phyloP scores from a whole-genome alignment of 2,113 vertebrate species.

The Peromyscus californicus region DNA sequence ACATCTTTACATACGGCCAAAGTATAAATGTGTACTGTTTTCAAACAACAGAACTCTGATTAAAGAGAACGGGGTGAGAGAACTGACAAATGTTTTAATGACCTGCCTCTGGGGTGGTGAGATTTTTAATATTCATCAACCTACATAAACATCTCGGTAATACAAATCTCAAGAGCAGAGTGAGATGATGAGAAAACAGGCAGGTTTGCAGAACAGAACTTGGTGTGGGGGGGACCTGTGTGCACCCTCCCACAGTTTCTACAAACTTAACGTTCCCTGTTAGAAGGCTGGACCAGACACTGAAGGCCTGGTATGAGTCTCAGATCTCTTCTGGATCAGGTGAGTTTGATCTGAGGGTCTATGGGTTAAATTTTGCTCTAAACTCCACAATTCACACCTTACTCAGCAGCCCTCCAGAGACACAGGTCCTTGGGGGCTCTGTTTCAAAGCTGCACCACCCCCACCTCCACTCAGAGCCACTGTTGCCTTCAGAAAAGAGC shows the following conservation, averaged over 20 bases:
- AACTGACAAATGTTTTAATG: conserved; percentile 21
- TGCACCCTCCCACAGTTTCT: background rate
- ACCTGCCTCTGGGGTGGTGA: background rate
- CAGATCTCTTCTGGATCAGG: background rate
- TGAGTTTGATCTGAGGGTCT: background rate
- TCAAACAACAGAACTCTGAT: conserved; percentile 47
- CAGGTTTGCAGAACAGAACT: background rate
- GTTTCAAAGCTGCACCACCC: background rate
- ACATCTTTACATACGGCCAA: background rate
- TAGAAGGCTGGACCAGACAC: background rate
- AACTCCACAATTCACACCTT: background rate
- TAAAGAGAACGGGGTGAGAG: background rate
- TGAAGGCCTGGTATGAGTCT: background rate
- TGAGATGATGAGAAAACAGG: background rate
- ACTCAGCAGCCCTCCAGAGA: background rate
- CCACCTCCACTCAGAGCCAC: background rate
- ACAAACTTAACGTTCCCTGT: background rate
- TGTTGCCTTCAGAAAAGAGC: background rate
- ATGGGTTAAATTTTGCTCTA: background rate
- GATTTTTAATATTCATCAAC: background rate
- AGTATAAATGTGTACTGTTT: background rate
- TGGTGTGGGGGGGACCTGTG: background rate
- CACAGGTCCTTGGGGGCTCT: background rate
- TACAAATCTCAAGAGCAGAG: background rate
- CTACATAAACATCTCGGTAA: background rate